Base-by-base conservation (phyloP, 2,888 invertebrate species). In the Clivina fossor region DNA sequence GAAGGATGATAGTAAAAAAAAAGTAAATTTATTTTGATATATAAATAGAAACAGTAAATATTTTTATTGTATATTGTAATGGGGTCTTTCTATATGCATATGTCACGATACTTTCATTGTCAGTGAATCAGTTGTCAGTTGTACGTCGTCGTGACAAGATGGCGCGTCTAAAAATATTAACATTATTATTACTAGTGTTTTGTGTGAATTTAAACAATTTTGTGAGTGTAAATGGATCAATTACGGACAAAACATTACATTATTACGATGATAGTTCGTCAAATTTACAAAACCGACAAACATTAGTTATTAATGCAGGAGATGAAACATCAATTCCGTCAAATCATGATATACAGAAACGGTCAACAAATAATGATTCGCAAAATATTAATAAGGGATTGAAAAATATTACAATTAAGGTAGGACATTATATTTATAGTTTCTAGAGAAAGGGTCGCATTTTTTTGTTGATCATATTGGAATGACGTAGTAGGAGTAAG, bases 261-360 rank as follows among this genome's bases (percentile, higher is more conserved):
- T 16, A 47, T 47, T 55, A 55, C 32, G 32, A 55, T 13, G 55
- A 55, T 9, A 19, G 37, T 13, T 28, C 38, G 7, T 13, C 18
- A 40, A 55, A 46, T 22, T 22, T 28, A 16, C 37, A 38, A 30
- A 32, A 18, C 38, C 37, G 40, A 22, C 46, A 32, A 37, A 55
- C 55, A 47, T 46, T 55, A 30, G 32, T 47, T 5, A 33, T 55
- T 19, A 47, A 46, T 32, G 55, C 55, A n/a, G 47, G 30, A 9
- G 55, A 55, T 28, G 55, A 55, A 47, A n/a, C n/a, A n/a, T n/a
- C n/a, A n/a, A 55, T 47, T 47, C 40, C 47, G 55, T 37, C 47
- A 19, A 28, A 54, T 35, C 28, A 55, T 55, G 55, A 47, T 55
- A 46, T 46, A 33, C 47, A 47, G 22, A 46, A 40, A 55, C 16